Base-by-base conservation (phyloP, 2,888 invertebrate genomes). In the Pollenia griseotomentosa region DNA sequence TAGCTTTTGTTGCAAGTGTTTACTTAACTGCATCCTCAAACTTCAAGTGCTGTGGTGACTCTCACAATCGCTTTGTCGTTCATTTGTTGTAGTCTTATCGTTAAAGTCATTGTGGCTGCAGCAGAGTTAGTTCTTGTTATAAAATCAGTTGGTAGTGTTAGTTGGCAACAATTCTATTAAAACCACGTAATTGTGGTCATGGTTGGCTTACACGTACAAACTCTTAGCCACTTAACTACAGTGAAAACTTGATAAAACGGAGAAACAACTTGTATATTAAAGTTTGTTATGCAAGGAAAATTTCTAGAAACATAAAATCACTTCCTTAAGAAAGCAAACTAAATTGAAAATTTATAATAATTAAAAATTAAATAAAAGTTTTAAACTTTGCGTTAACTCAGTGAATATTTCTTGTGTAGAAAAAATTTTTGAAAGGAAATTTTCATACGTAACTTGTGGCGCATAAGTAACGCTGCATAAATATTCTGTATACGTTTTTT, bases 41-140 rank as follows among this genome's bases (percentile, higher is more conserved):
- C 53, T 59, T 75, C 68, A 81, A 84, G 86, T 66, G 51, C 55
- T 33, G 33, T 33, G 33, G 53, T 19, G 16, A 4, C 46, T 46
- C 44, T 55, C 19, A 57, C 40, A 51, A 53, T 44, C 8, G 8
- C 42, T 55, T 65, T 80, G 63, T 63, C 44, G n/a, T 73, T 40
- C 16, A 51, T 12, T 51, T 40, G 42, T 51, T 68, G 48, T 42
- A 11, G 23, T 53, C n/a, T 55, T 12, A 46, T 51, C 53, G 42
- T 1, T 12, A 16, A 63, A 77, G 83, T 85, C 53, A 53, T 61
- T 68, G 53, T 53, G n/a, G 68, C 11, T 48, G 23, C 59, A 40
- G 71, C 66, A 61, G 78, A 14, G 63, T 65, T 77, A 74, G 88
- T 84, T 83, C 68, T 82, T 83, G 65, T 87, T 81, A 71, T 87